phyloP scores from a whole-genome alignment of 1,140 invertebrate genomes.

The Oryctes rhinoceros region DNA sequence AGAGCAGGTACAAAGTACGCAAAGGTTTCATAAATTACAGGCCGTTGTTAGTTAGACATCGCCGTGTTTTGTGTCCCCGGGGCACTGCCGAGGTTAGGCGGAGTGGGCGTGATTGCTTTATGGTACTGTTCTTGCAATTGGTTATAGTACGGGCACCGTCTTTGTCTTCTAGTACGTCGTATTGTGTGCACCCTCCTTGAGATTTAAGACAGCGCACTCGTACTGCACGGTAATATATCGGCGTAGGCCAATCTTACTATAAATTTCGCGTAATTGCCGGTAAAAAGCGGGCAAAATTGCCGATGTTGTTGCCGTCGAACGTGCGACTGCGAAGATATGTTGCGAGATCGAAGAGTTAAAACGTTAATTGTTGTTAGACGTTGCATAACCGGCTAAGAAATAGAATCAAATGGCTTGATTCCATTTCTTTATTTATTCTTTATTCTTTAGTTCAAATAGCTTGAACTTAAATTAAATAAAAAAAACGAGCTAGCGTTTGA shows the following conservation, averaged over 20 bases:
- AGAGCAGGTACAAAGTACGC: background rate
- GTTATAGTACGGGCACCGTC: slow-evolving; percentile 24
- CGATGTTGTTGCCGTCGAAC: background rate
- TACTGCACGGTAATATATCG: background rate
- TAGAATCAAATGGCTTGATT: too few species aligned
- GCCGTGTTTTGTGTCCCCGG: slow-evolving; percentile 43
- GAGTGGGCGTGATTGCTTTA: slow-evolving; percentile 48
- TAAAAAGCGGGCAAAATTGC: background rate
- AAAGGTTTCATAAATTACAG: slow-evolving; percentile 42
- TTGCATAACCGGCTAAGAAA: too few species aligned
- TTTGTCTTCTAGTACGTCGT: slow-evolving; percentile 19
- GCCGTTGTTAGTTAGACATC: slow-evolving; percentile 39
- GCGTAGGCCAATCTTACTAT: background rate
- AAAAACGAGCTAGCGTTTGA: too few species aligned
- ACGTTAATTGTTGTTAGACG: background rate
- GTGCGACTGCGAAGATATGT: background rate
- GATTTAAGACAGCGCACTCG: background rate
- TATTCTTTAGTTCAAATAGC: too few species aligned
- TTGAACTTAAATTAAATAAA: too few species aligned
- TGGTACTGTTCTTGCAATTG: slow-evolving; percentile 44
- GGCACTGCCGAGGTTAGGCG: slow-evolving; percentile 46
- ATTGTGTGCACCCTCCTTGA: background rate
- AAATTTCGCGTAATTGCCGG: background rate
- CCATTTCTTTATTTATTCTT: too few species aligned
- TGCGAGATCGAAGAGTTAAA: background rate